Conservation (phyloP, 2,113 vertebrate species). For the Pachypanchax playfairii region DNA sequence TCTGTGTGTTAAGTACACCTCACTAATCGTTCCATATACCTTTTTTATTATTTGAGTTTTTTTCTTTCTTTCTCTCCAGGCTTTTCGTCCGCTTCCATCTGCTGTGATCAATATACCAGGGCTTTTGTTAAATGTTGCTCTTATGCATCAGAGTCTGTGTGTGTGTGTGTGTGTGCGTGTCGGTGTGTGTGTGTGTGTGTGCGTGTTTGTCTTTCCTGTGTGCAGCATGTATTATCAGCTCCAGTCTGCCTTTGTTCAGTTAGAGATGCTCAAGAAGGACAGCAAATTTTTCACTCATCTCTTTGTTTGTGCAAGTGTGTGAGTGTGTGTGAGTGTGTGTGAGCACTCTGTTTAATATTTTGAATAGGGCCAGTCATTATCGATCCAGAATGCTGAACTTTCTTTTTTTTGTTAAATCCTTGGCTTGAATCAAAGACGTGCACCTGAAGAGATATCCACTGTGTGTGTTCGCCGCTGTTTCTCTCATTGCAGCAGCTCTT, state of each 20-base stretch:
- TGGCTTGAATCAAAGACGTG: slow-evolving; percentile 19
- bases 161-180: slow-evolving; percentile 2
- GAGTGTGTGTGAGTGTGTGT: slow-evolving; percentile 13
- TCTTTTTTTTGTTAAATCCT: slow-evolving; percentile 40
- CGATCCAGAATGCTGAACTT: slow-evolving; percentile 41
- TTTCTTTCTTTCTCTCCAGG: slow-evolving; percentile 26
- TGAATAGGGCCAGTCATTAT: slow-evolving; percentile 46
- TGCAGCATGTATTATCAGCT: slow-evolving; percentile 40
- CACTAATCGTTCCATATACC: slow-evolving; percentile 16
- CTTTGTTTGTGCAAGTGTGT: slow-evolving; percentile 11
- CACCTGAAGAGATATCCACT: slow-evolving; percentile 1
- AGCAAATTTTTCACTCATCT: slow-evolving; percentile 34
- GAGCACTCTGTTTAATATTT: slow-evolving; percentile 14
- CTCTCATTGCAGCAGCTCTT: slow-evolving; percentile 44
- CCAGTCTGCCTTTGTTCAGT: slow-evolving; percentile 55
- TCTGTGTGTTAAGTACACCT: slow-evolving; percentile 27
- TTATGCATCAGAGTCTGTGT: slow-evolving; percentile 25
- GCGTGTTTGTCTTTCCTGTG: slow-evolving; percentile 27
- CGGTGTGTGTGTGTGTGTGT: neutral
- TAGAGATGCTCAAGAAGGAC: slow-evolving; percentile 33
- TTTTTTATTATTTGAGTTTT: slow-evolving; percentile 34
- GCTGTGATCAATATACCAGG: slow-evolving; percentile 62
- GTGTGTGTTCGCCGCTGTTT: slow-evolving; percentile 24
- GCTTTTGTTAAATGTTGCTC: slow-evolving; percentile 66
- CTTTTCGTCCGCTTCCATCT: slow-evolving; percentile 53